phyloP scores from a whole-genome alignment of 1,140 invertebrate species.

The Trichogramma pretiosum region DNA sequence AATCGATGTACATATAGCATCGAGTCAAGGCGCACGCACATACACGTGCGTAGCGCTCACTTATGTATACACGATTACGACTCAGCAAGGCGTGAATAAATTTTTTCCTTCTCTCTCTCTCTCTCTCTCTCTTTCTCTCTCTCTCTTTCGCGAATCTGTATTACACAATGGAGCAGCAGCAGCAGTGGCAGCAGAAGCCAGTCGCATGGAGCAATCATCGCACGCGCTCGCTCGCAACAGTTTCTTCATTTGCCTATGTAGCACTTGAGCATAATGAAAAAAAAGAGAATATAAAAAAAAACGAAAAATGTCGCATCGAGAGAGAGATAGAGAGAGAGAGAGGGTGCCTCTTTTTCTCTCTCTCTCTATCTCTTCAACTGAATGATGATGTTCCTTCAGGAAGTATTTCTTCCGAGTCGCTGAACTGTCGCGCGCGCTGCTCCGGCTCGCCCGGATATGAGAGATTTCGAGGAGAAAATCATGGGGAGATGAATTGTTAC shows the following conservation, averaged over 20 bases:
- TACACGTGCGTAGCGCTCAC: slow-evolving; percentile 11
- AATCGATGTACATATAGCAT: too few species aligned
- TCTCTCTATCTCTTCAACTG: too few species aligned
- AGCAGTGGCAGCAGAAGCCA: slow-evolving; percentile 9
- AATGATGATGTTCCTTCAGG: too few species aligned
- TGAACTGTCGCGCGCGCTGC: too few species aligned
- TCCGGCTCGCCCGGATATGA: slow-evolving; percentile 22
- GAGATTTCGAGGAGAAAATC: neutral
- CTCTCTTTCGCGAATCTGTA: slow-evolving; percentile 18
- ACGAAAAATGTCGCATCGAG: slow-evolving; percentile 22
- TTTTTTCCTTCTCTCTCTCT: too few species aligned
- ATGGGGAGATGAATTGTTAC: slow-evolving; percentile 42
- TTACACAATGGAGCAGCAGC: slow-evolving; percentile 1
- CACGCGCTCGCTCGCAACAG: too few species aligned
- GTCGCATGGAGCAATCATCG: slow-evolving; percentile 18
- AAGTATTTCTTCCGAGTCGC: slow-evolving; percentile 45
- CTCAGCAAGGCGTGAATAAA: too few species aligned
- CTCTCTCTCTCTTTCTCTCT: slow-evolving; percentile 16
- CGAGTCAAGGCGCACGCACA: slow-evolving; percentile 15
- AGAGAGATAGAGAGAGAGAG: slow-evolving; percentile 14
- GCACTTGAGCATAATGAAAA: slow-evolving; percentile 17
- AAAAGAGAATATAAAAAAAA: slow-evolving; percentile 10
- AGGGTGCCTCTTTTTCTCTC: slow-evolving; percentile 20
- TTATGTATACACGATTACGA: too few species aligned
- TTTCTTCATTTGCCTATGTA: too few species aligned